Evolutionary conservation across 2,797 vertebrate species (phyloP), one percentile per base, ranked within the genome.

Genomic region (Poecilia wingei): DNA sequence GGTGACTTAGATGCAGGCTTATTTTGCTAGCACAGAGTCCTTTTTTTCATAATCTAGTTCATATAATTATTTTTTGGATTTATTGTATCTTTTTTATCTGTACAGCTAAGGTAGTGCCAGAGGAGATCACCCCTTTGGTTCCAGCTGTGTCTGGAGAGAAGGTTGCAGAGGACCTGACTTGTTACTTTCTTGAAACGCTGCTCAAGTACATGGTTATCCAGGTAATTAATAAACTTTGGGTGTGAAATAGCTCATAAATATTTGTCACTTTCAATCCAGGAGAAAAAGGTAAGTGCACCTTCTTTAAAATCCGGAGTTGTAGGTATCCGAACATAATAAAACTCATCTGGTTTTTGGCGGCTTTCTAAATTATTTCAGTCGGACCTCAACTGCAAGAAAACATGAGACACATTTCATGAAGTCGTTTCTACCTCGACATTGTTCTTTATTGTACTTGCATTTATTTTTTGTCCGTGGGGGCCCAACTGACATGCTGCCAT

Each of bases 151-250:
- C 95, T 5, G 98, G 97, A 82, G 98, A 99, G 91, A 99, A 98
- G 90, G 92, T 95, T 31, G 92, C 96, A n/a, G 98, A 99, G 59
- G 98, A 99, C 91, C 97, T 96, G 86, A 99, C 97, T 51, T 99
- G 97, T 95, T 98, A 95, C 93, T 97, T 99, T 85, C 98, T 99
- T 61, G 97, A 99, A 91, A 96, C 96, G 6, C 91, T 99, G 66
- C 96, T 99, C 79, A 99, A 98, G 90, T 98, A 97, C 72, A 99
- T 99, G 97, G 98, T 99, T 77, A 95, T 97, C 84, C 98, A 99
- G 97, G 98, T 99, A 91, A 86, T 18, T 53, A 45, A 41, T 16
- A 47, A 39, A 22, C 36, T 36, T 47, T 10, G 14, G 12, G 1
- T 69, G 66, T 69, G 64, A 39, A 68, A 68, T 10, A 41, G 10